Evolutionary conservation across 2,113 vertebrate species (phyloP).

Genomic region (Lasiurus cinereus): DNA sequence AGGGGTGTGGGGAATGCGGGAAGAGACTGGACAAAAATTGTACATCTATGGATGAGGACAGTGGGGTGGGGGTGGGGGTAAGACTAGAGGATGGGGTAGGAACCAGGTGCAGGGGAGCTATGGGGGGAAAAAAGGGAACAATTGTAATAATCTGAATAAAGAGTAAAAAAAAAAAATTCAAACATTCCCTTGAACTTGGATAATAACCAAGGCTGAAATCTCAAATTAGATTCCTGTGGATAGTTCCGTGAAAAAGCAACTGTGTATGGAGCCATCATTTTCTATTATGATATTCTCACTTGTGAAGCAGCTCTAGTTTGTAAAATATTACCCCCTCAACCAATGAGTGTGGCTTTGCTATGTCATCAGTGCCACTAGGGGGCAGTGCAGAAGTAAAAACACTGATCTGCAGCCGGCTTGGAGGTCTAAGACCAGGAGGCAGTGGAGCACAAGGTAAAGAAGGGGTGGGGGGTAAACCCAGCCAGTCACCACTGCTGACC

Average conservation of each 20-base stretch:
- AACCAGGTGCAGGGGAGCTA: no score
- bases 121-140: no score
- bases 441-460: rapidly evolving
- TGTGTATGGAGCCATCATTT: background rate
- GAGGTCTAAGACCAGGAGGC: background rate
- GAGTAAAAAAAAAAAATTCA: background rate
- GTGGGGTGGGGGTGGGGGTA: no score
- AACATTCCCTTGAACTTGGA: background rate
- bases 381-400: background rate
- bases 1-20: no score
- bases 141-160: no score
- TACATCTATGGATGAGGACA: no score
- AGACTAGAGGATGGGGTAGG: no score
- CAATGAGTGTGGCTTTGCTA: rapidly evolving
- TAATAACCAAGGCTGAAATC: background rate
- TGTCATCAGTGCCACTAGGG: constrained; percentile 2
- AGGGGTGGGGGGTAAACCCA: background rate
- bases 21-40: no score
- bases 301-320: background rate
- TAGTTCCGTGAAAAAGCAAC: background rate
- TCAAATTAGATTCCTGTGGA: background rate
- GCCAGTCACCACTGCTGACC: no score
- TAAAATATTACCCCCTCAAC: no score
- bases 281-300: background rate
- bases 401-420: rapidly evolving